These are phyloP conservation scores for Cyprinodon diabolis DNA, from an alignment of 2,797 vertebrate genomes.

Conservation along the genomic window DNA sequence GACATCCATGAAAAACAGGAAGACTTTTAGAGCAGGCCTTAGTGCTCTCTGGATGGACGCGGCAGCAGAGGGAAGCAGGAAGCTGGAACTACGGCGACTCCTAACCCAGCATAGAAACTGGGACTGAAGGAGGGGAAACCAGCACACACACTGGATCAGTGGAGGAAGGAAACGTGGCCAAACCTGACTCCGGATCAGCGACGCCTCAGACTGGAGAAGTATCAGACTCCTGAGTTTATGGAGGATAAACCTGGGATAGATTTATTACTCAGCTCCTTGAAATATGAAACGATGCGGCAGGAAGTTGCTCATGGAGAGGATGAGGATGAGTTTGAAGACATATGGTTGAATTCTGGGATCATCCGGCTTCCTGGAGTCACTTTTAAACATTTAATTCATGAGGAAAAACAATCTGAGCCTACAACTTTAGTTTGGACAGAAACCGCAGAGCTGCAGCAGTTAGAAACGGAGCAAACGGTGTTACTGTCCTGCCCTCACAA, in stretches of 20 bases:
- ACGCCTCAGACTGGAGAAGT: too few species aligned
- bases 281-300: too few species aligned
- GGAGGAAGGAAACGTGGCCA: conserved; percentile 20
- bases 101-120: background rate
- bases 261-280: too few species aligned
- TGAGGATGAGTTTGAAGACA: background rate
- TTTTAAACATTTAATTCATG: background rate
- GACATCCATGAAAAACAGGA: background rate
- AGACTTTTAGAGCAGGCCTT: too few species aligned
- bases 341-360: background rate
- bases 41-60: too few species aligned
- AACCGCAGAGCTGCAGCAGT: background rate
- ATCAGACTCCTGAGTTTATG: background rate
- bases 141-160: background rate
- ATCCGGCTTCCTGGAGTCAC: background rate
- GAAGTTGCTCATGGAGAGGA: too few species aligned
- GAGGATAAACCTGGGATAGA: too few species aligned
- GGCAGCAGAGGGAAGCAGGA: background rate
- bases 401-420: too few species aligned
- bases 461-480: too few species aligned
- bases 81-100: background rate
- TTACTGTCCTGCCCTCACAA: background rate
- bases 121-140: conserved; percentile 2
- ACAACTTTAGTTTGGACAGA: background rate
- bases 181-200: conserved; percentile 35